Evolutionary conservation across 2,888 invertebrate species (phyloP).

Genomic region (Carabus problematicus): DNA sequence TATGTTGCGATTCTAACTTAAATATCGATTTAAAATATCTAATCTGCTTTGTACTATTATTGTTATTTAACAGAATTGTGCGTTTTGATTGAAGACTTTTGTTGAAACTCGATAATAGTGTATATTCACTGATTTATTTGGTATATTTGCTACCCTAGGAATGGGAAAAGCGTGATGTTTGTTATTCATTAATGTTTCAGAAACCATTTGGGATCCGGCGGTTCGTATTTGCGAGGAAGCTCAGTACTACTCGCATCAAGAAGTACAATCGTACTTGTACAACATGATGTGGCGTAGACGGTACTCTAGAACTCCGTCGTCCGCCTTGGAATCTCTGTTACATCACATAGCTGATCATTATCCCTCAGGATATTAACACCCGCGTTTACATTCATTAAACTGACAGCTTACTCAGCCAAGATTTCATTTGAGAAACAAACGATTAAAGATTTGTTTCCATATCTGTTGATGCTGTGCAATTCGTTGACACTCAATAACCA

Average conservation of each 20-base stretch:
- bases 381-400: not conserved
- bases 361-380: slow-evolving; percentile 23
- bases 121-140: no score
- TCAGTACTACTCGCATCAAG: slow-evolving; percentile 55
- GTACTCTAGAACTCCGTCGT: slow-evolving; percentile 51
- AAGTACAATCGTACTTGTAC: slow-evolving; percentile 52
- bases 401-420: not conserved
- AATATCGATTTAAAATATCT: no score
- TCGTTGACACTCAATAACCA: no score
- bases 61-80: no score
- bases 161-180: not conserved
- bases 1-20: no score
- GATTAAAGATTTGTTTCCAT: no score
- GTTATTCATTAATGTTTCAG: no score
- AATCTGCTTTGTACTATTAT: no score
- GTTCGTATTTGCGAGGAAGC: slow-evolving; percentile 66
- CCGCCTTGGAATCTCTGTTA: slow-evolving; percentile 57
- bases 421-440: no score
- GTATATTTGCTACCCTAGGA: not conserved
- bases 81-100: not conserved
- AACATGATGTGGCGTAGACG: slow-evolving; percentile 56
- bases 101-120: no score
- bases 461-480: no score
- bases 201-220: slow-evolving; percentile 72
- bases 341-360: slow-evolving; percentile 57